These are phyloP conservation scores for Bothrops alternatus DNA, from an alignment of 2,797 vertebrate genomes.

Conservation along the genomic window DNA sequence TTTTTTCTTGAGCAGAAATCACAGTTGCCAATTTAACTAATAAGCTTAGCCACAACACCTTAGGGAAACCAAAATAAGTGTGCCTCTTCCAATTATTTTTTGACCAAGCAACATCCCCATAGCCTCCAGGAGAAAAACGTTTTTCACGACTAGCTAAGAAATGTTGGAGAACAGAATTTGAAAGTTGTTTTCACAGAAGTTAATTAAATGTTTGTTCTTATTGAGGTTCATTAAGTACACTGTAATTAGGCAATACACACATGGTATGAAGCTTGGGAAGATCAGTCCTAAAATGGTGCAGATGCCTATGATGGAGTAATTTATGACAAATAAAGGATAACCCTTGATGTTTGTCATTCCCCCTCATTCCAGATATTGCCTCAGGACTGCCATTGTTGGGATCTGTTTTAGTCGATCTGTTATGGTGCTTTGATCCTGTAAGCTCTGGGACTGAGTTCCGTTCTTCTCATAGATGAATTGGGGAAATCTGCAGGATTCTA, in stretches of 20 bases:
- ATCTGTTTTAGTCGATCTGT: neutral
- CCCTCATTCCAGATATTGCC: neutral
- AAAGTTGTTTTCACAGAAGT: neutral
- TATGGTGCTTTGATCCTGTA: neutral
- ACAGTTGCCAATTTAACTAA: constrained; percentile 2
- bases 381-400: neutral
- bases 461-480: neutral
- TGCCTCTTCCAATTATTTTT: constrained; percentile 10
- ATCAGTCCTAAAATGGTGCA: neutral
- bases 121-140: neutral
- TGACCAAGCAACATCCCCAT: neutral
- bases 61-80: neutral
- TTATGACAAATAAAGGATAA: neutral
- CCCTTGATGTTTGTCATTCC: neutral
- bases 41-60: neutral
- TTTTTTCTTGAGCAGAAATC: neutral
- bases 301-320: neutral
- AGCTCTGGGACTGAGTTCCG: neutral
- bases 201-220: neutral
- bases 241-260: neutral
- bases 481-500: neutral
- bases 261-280: neutral
- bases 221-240: neutral
- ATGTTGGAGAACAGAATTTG: neutral
- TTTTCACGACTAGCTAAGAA: neutral